These are phyloP conservation scores for Burhinus bistriatus DNA, from an alignment of 2,113 vertebrate species.

Conservation along the genomic window DNA sequence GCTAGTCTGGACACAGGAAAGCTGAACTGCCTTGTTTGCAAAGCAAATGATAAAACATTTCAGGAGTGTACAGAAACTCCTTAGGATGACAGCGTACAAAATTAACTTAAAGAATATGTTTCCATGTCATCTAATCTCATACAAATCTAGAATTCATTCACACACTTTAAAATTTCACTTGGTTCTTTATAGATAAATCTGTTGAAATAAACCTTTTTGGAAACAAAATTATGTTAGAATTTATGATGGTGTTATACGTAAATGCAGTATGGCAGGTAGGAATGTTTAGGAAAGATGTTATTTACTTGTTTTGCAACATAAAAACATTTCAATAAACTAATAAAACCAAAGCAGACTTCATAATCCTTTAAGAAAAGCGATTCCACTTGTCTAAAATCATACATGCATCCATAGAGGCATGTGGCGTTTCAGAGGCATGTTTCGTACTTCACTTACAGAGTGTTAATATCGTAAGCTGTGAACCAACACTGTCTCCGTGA, in stretches of 20 bases:
- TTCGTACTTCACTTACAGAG: conserved; percentile 39
- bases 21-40: conserved; percentile 20
- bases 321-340: background rate
- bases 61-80: background rate
- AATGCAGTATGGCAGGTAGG: background rate
- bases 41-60: conserved; percentile 50
- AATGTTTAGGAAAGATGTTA: background rate
- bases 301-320: background rate
- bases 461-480: conserved; percentile 52
- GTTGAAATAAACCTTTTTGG: background rate
- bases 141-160: background rate
- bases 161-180: background rate
- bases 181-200: background rate
- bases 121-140: background rate
- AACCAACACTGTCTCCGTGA: conserved; percentile 60
- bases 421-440: conserved; percentile 35
- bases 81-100: background rate
- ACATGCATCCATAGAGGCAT: background rate
- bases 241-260: background rate
- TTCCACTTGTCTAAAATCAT: background rate
- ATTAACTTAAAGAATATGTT: background rate
- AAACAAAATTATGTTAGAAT: background rate
- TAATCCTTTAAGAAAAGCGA: background rate
- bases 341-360: background rate
- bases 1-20: conserved; percentile 32